Evolutionary conservation across 2,797 vertebrate genomes (phyloP).

Genomic region (Pseudochirops corinnae): DNA sequence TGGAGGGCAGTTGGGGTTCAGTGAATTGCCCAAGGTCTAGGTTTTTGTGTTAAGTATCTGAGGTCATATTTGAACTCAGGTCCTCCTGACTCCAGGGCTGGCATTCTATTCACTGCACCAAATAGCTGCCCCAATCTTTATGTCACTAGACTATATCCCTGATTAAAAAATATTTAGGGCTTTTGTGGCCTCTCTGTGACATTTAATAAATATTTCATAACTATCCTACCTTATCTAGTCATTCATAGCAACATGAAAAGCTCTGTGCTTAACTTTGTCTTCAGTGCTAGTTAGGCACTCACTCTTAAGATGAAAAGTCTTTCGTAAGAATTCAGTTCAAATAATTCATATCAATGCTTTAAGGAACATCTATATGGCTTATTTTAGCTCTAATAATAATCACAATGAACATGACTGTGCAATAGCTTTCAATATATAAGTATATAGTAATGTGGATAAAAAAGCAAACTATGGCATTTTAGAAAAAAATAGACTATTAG

Average conservation of each 20-base stretch:
- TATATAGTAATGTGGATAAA: background rate
- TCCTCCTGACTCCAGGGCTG: no score
- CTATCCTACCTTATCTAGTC: background rate
- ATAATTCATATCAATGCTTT: background rate
- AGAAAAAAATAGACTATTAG: background rate
- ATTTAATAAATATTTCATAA: background rate
- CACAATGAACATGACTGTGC: background rate
- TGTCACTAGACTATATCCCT: background rate
- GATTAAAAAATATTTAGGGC: background rate
- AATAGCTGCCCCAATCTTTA: background rate
- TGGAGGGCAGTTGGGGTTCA: no score
- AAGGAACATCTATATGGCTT: background rate
- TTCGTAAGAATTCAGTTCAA: background rate
- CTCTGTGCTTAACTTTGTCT: background rate
- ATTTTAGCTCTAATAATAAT: background rate
- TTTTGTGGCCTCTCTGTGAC: background rate
- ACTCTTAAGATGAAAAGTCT: background rate
- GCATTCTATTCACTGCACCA: no score
- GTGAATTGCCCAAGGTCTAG: no score
- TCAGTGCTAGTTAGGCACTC: background rate
- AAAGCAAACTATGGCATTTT: background rate
- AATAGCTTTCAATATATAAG: background rate
- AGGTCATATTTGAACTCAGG: no score
- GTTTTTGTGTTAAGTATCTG: no score
- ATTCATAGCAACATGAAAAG: background rate